Conservation (phyloP, 2,888 invertebrate species). For the Encarsia formosa region DNA sequence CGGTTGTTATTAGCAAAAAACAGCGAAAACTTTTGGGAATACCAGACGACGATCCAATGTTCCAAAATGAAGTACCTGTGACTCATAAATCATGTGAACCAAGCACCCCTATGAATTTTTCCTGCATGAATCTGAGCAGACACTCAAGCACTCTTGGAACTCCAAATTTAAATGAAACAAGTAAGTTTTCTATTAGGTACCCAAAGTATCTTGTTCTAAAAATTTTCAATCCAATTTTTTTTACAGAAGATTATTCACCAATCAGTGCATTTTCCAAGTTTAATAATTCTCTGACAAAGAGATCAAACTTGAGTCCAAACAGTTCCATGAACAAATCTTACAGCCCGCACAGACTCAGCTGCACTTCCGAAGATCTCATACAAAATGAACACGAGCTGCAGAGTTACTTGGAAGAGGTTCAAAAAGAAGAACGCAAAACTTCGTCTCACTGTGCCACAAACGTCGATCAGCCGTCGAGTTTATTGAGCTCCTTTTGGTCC, state of each 20-base stretch:
- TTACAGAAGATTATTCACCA: constrained; percentile 37
- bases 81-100: constrained; percentile 32
- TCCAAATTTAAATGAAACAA: constrained; percentile 39
- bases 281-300: constrained; percentile 32
- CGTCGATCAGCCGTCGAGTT: constrained; percentile 52
- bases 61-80: constrained; percentile 33
- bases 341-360: constrained; percentile 37
- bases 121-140: constrained; percentile 41
- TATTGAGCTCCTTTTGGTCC: constrained; percentile 57
- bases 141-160: constrained; percentile 38
- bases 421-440: constrained; percentile 39
- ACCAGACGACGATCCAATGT: constrained; percentile 48
- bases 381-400: constrained; percentile 41
- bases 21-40: constrained; percentile 58
- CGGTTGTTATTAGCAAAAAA: constrained; percentile 53
- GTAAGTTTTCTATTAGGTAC: constrained; percentile 29
- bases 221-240: no score
- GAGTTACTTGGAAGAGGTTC: constrained; percentile 42
- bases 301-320: constrained; percentile 36
- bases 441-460: constrained; percentile 37
- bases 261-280: constrained; percentile 40
- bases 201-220: no score
- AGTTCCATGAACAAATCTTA: constrained; percentile 38
- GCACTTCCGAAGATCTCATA: constrained; percentile 44
- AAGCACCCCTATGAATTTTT: constrained; percentile 37